Evolutionary conservation across 1,140 invertebrate species (phyloP).

Genomic region (Amphibalanus amphitrite): DNA sequence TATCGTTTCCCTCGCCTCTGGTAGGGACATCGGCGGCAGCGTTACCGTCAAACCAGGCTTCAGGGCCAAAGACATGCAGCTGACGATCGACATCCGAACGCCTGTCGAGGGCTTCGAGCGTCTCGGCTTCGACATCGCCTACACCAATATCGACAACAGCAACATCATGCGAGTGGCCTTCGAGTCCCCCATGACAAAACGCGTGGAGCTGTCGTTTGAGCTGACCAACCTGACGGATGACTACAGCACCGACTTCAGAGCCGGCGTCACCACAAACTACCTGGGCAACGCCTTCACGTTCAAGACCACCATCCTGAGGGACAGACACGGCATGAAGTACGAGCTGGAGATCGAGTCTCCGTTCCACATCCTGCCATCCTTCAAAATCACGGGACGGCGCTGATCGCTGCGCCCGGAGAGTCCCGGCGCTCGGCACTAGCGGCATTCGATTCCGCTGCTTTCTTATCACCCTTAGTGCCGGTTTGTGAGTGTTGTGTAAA

Average conservation of each 20-base stretch:
- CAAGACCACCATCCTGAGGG: not conserved
- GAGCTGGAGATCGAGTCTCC: not conserved
- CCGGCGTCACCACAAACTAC: constrained; percentile 3
- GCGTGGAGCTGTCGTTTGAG: not conserved
- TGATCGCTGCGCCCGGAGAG: not conserved
- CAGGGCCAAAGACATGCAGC: not conserved
- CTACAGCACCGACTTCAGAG: not conserved
- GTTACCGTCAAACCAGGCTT: not conserved
- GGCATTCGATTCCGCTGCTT: too few species aligned
- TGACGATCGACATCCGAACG: not conserved
- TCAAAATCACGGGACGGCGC: not conserved
- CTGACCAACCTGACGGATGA: not conserved
- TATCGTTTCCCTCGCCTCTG: not conserved
- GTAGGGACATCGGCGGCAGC: not conserved
- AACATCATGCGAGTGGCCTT: not conserved
- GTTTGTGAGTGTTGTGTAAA: too few species aligned
- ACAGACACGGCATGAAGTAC: not conserved
- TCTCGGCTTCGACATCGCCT: not conserved
- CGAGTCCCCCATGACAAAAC: not conserved
- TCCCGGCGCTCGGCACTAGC: too few species aligned
- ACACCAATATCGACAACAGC: not conserved
- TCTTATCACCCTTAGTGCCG: too few species aligned
- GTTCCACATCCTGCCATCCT: not conserved
- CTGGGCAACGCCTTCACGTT: not conserved
- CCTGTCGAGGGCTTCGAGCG: not conserved